phyloP scores from a whole-genome alignment of 2,113 vertebrate genomes.

The Vulpes vulpes region DNA sequence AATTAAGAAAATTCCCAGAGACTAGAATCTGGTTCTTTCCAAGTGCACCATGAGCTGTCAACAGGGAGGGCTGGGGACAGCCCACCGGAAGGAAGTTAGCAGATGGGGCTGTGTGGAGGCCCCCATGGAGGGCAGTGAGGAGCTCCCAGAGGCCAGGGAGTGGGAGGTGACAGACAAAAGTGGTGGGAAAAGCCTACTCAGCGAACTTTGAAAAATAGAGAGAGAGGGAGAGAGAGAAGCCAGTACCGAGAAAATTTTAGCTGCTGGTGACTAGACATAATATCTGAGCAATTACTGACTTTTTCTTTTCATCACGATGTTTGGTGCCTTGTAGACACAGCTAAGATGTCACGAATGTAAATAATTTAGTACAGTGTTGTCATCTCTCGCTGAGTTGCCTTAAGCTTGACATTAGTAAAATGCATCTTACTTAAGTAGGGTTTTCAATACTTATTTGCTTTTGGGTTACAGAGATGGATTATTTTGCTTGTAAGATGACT shows the following conservation, averaged over 20 bases:
- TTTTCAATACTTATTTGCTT: constrained; percentile 68
- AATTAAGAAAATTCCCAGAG: constrained; percentile 4
- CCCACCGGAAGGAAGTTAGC: neutral
- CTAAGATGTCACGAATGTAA: constrained; percentile 42
- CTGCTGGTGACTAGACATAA: constrained; percentile 63
- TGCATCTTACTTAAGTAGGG: constrained; percentile 54
- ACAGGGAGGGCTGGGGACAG: neutral
- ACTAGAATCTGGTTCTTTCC: neutral
- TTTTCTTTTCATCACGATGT: constrained; percentile 23
- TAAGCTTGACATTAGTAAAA: constrained; percentile 63
- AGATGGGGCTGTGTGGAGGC: neutral
- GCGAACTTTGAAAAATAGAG: neutral
- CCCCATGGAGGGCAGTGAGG: fast-evolving
- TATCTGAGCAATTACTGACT: constrained; percentile 55
- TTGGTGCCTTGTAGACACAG: constrained; percentile 46
- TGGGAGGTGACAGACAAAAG: neutral
- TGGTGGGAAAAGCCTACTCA: neutral
- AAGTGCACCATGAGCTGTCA: neutral
- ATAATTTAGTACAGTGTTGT: constrained; percentile 40
- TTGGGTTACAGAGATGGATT: constrained; percentile 32
- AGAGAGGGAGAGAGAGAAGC: neutral
- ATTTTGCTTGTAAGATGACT: constrained; percentile 40
- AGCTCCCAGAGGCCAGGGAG: neutral
- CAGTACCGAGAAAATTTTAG: constrained; percentile 48
- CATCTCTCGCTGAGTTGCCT: constrained; percentile 51